Conservation (phyloP, 2,113 vertebrate genomes). For the Hiodon tergisus region DNA sequence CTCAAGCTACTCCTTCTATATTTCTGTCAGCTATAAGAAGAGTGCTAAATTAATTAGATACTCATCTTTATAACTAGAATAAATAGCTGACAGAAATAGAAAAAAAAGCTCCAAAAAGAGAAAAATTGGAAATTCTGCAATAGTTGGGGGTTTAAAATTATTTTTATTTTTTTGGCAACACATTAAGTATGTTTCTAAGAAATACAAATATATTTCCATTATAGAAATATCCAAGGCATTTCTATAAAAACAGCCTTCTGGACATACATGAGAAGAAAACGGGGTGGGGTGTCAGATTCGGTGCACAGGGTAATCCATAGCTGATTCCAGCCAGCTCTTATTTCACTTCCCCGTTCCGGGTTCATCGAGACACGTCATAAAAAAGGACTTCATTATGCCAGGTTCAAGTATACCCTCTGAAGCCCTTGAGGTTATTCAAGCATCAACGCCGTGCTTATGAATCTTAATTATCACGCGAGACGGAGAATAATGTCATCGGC, state of each 20-base stretch:
- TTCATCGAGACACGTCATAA: conserved; percentile 64
- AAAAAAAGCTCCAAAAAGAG: too few relatives aligned
- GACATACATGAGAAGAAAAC: conserved; percentile 19
- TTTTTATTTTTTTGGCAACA: neutral
- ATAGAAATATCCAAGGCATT: neutral
- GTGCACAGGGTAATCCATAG: conserved; percentile 50
- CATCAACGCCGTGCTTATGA: conserved; percentile 47
- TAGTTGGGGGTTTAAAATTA: neutral
- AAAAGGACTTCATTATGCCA: conserved; percentile 54
- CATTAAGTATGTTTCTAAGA: conserved; percentile 3
- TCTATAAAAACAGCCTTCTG: conserved; percentile 19
- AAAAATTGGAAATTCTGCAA: neutral
- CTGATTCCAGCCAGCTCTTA: conserved; percentile 60
- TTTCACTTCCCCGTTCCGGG: conserved; percentile 64
- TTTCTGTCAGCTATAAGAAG: conserved; percentile 52
- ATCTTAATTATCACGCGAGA: conserved; percentile 33
- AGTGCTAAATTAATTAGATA: conserved; percentile 53
- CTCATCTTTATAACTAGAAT: conserved; percentile 45
- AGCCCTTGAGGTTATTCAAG: conserved; percentile 44
- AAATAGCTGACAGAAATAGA: neutral
- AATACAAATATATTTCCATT: conserved; percentile 12
- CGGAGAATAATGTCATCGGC: neutral
- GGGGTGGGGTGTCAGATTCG: conserved; percentile 52
- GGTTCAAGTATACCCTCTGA: conserved; percentile 50
- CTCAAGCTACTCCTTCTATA: conserved; percentile 19